phyloP scores from a whole-genome alignment of 2,113 vertebrate species.

The Quiscalus mexicanus region DNA sequence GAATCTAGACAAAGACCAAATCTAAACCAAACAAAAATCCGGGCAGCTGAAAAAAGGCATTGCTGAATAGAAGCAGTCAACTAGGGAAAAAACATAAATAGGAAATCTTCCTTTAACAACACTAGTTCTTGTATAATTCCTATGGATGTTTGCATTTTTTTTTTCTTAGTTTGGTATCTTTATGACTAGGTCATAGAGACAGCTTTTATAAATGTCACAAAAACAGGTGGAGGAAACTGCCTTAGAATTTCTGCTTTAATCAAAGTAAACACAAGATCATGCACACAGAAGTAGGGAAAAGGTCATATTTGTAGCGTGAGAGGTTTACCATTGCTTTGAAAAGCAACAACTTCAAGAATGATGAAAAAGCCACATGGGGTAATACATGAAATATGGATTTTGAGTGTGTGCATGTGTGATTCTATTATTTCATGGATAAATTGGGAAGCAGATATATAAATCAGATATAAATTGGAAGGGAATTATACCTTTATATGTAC shows the following conservation, averaged over 20 bases:
- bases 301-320: neutral
- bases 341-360: neutral
- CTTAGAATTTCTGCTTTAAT: neutral
- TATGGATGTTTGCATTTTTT: neutral
- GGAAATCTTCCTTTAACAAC: neutral
- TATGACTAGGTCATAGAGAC: neutral
- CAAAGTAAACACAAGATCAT: neutral
- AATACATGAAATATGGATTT: neutral
- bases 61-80: neutral
- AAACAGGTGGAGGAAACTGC: neutral
- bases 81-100: neutral
- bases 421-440: neutral
- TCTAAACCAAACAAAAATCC: neutral
- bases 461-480: neutral
- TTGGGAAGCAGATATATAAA: neutral
- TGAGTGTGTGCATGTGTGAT: rapidly evolving
- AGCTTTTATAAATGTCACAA: neutral
- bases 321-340: neutral
- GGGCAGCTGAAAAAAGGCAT: neutral
- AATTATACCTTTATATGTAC: neutral
- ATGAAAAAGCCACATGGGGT: neutral
- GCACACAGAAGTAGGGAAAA: neutral
- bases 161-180: neutral
- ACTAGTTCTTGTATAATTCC: neutral
- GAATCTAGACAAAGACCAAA: neutral